Evolutionary conservation across 2,888 invertebrate genomes (phyloP).

Genomic region (Lissocephala sabroskyi): DNA sequence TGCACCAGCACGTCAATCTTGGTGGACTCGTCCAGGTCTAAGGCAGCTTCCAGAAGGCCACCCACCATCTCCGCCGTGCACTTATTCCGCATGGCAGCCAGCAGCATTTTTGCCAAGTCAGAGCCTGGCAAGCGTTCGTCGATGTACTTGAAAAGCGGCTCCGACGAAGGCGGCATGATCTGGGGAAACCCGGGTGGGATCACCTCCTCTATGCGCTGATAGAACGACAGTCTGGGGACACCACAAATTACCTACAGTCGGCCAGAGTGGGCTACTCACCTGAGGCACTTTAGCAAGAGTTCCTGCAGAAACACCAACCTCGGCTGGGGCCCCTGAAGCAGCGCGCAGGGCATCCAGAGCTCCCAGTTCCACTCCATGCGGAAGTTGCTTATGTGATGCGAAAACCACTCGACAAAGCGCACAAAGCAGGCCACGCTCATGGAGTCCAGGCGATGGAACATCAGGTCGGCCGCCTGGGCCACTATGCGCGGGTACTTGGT

Average conservation of each 20-base stretch:
- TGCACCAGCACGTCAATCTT: constrained; percentile 40
- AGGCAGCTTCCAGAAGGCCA: constrained; percentile 2
- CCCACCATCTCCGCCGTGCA: constrained; percentile 5
- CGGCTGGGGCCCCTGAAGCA: constrained; percentile 87
- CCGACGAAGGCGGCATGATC: constrained; percentile 87
- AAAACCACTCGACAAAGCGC: constrained; percentile 97
- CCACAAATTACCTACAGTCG: background rate
- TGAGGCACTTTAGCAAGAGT: constrained; percentile 89
- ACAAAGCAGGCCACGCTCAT: constrained; percentile 98
- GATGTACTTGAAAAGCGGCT: constrained; percentile 90
- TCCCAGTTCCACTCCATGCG: constrained; percentile 99
- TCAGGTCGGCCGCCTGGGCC: constrained; percentile 96
- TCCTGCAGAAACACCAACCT: constrained; percentile 94
- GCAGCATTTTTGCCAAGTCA: constrained; percentile 77
- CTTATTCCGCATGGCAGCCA: constrained; percentile 20
- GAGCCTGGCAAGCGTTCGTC: constrained; percentile 78
- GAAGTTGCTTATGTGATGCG: constrained; percentile 98
- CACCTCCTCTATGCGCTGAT: constrained; percentile 91
- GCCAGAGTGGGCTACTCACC: constrained; percentile 74
- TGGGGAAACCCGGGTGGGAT: constrained; percentile 87
- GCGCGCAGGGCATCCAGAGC: constrained; percentile 88
- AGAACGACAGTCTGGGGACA: constrained; percentile 86
- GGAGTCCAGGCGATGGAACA: constrained; percentile 93
- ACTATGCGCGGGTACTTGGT: constrained; percentile 96
- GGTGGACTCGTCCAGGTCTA: background rate